Base-by-base conservation (phyloP, 2,113 vertebrate genomes). In the Gymnogyps californianus region DNA sequence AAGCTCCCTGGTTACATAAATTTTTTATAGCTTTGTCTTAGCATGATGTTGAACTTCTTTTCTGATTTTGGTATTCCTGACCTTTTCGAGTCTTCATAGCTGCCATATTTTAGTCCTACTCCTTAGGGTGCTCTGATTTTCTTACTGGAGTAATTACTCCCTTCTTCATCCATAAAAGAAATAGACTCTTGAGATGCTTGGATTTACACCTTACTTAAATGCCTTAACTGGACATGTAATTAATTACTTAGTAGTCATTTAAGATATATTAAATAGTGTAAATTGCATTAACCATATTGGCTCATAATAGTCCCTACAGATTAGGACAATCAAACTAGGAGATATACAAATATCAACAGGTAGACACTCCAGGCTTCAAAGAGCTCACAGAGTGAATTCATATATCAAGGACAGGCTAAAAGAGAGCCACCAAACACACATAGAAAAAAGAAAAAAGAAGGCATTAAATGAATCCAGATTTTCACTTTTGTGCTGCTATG, bases 391-490 rank as follows among this genome's bases (percentile, higher is more conserved):
- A 55, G 5, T 32, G 3, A 74, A 84, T 34, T 46, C 5, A 36
- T 47, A 9, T 36, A 40, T 57, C 15, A 81, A 61, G 14, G 14
- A 31, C 18, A 87, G 42, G 5, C 40, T 70, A 67, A 70, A 89
- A 62, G 6, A 89, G 13, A 89, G 7, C 0, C 8, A 26, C 13
- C 7, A 57, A 81, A 81, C 5, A 44, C 5, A 58, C 3, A 34
- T 0, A 5, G 1, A 1, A 6, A 20, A 18, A 26, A 31, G 5
- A 9, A 31, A 4, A 7, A 28, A 7, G 24, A 19, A 19, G 1
- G 0, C 36, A 77, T 36, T 51, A 31, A 42, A 21, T 7, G 0
- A 61, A 52, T 55, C 36, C 6, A 40, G n/a, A 81, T 91, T 89
- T 72, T 75, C 2, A 61, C 10, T 54, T 91, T 17, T 46, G 6